Evolutionary conservation across 2,113 vertebrate species (phyloP).

Genomic region (Indri indri): DNA sequence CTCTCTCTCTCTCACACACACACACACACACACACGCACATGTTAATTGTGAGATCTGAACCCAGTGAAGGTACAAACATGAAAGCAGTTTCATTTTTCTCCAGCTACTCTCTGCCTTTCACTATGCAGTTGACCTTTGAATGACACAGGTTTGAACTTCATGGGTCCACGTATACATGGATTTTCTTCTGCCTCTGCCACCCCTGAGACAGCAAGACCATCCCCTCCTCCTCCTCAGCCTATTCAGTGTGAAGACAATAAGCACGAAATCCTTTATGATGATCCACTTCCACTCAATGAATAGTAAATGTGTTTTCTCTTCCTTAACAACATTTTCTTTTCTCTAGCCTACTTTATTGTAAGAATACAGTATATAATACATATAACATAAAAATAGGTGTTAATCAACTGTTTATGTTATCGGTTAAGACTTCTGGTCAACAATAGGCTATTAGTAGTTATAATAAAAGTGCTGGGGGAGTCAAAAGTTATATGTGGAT

Average conservation of each 20-base stretch:
- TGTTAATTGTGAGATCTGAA: not conserved
- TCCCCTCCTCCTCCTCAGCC: not conserved
- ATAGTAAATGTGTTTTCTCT: not conserved
- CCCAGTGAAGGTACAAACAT: not conserved
- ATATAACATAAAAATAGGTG: not conserved
- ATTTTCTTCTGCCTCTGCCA: not conserved
- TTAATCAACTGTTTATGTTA: not conserved
- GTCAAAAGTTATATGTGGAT: not conserved
- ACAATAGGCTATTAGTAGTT: not conserved
- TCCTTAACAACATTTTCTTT: not conserved
- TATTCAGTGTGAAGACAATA: not conserved
- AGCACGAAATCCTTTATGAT: not conserved
- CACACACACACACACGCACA: not conserved
- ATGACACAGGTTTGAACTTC: not conserved
- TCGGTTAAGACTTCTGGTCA: not conserved
- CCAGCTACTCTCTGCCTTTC: not conserved
- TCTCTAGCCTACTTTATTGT: not conserved
- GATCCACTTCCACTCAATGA: not conserved
- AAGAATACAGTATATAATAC: not conserved
- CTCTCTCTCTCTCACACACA: too few species aligned
- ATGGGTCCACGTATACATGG: not conserved
- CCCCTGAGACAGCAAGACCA: not conserved
- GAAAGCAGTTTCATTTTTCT: not conserved
- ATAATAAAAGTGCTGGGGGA: not conserved
- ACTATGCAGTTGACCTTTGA: not conserved